Evolutionary conservation across 2,797 vertebrate genomes (phyloP).

Genomic region (Pachyuromys duprasi): DNA sequence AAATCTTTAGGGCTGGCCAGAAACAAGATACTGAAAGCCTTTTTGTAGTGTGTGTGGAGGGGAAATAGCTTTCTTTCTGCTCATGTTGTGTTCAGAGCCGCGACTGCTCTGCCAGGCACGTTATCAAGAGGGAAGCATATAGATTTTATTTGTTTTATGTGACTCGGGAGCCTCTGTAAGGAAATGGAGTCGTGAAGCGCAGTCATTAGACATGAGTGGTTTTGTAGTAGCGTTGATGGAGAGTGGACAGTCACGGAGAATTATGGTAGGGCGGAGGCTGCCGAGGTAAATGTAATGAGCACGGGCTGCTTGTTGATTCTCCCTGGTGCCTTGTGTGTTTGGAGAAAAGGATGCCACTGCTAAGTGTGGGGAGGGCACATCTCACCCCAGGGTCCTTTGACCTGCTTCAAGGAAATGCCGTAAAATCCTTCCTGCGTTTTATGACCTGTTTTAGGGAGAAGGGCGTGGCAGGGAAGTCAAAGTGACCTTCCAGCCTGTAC

Average conservation of each 20-base stretch:
- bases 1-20: neutral
- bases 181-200: neutral
- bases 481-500: neutral
- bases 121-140: neutral
- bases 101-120: neutral
- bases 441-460: neutral
- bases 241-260: neutral
- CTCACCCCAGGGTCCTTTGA: neutral
- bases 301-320: neutral
- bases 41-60: neutral
- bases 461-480: neutral
- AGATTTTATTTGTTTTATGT: neutral
- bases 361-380: neutral
- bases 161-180: neutral
- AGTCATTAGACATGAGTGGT: neutral
- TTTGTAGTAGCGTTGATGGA: neutral
- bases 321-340: neutral
- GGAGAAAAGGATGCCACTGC: neutral
- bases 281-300: neutral
- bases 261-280: neutral
- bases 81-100: neutral
- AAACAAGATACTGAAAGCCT: slow-evolving; percentile 14
- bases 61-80: neutral
- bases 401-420: neutral
- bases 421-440: neutral